These are phyloP conservation scores for Epinephelus coioides DNA, from an alignment of 2,797 vertebrate species.

Conservation along the genomic window DNA sequence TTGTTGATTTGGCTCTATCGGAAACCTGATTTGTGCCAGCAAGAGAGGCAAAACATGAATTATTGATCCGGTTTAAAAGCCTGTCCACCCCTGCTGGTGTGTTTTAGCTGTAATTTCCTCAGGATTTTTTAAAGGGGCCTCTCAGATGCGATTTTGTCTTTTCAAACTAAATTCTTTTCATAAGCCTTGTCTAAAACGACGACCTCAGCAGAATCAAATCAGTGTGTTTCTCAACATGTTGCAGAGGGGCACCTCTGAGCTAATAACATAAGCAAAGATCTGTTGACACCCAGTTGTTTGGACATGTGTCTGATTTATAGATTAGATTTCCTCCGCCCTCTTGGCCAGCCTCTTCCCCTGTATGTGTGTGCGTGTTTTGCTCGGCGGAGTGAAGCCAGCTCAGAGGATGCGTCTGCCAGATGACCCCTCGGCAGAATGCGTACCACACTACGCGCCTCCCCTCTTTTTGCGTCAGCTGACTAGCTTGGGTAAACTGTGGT, in stretches of 20 bases:
- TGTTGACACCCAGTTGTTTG: conserved; percentile 69
- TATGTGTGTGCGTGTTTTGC: conserved; percentile 22
- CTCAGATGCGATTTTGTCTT: conserved; percentile 26
- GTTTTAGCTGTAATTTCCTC: conserved; percentile 28
- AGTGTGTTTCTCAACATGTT: conserved; percentile 18
- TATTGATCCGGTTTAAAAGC: conserved; percentile 67
- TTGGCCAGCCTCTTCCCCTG: conserved; percentile 32
- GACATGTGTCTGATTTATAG: conserved; percentile 67
- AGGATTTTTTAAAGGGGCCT: conserved; percentile 13
- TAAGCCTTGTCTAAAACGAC: conserved; percentile 23
- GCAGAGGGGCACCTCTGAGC: conserved; percentile 29
- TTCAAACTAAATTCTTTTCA: conserved; percentile 9
- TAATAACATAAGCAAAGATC: conserved; percentile 64
- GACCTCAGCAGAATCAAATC: conserved; percentile 48
- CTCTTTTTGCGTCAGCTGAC: conserved; percentile 65
- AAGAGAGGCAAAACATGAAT: conserved; percentile 65
- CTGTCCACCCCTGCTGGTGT: conserved; percentile 30
- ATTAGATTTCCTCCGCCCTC: conserved; percentile 62
- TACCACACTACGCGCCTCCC: conserved; percentile 32
- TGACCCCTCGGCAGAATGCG: conserved; percentile 64
- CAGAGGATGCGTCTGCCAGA: conserved; percentile 73
- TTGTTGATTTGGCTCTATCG: conserved; percentile 67
- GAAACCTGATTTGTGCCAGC: conserved; percentile 68
- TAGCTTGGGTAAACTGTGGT: conserved; percentile 53
- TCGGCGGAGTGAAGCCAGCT: conserved; percentile 52